Percentiles rank a stretch among this genome's conserved stretches.
phyloP scores from a whole-genome alignment of 37 sponge, comb jelly and placozoan genomes.

The Axinella damicornis region DNA sequence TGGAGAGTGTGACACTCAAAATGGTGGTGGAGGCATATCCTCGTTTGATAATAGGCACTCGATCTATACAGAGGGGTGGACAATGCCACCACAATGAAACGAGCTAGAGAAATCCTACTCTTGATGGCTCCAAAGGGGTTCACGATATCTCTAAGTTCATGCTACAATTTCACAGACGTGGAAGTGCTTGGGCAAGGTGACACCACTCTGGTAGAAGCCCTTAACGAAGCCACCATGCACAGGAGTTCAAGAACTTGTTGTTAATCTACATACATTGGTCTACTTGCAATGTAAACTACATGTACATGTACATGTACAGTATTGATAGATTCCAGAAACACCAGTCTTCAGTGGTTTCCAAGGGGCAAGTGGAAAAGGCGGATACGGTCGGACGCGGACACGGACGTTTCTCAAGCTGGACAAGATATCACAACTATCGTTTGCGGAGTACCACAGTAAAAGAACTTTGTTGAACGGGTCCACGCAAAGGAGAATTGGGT shows the following conservation, averaged over 20 bases:
- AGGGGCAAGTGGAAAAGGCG: constrained; percentile 11
- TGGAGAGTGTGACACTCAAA: constrained; percentile 5
- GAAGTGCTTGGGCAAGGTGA: constrained; percentile 1
- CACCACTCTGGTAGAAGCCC: constrained; percentile 12
- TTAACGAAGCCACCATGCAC: constrained; percentile 13
- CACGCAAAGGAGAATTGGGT: constrained; percentile 18
- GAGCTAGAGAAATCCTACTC: constrained; percentile 3
- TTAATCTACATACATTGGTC: neutral
- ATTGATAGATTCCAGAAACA: neutral
- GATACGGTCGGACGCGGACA: neutral
- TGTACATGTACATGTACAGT: too few relatives aligned
- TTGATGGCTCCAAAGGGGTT: constrained; percentile 17
- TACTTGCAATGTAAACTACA: neutral
- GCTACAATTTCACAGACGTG: constrained; percentile 29
- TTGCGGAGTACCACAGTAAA: constrained; percentile 23
- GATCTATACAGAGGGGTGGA: constrained; percentile 16
- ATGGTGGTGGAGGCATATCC: constrained; percentile 27
- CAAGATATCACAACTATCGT: neutral
- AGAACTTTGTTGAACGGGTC: constrained; percentile 18
- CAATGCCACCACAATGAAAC: constrained; percentile 1
- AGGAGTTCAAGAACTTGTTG: constrained; percentile 2
- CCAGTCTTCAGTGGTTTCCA: constrained; percentile 7
- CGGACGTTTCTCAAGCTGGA: neutral
- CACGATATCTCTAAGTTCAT: constrained; percentile 15
- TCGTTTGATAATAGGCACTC: constrained; percentile 20